Percentiles rank a stretch among this genome's conserved stretches.
phyloP scores from a whole-genome alignment of 1,140 invertebrate species.

The Dinoponera quadriceps region DNA sequence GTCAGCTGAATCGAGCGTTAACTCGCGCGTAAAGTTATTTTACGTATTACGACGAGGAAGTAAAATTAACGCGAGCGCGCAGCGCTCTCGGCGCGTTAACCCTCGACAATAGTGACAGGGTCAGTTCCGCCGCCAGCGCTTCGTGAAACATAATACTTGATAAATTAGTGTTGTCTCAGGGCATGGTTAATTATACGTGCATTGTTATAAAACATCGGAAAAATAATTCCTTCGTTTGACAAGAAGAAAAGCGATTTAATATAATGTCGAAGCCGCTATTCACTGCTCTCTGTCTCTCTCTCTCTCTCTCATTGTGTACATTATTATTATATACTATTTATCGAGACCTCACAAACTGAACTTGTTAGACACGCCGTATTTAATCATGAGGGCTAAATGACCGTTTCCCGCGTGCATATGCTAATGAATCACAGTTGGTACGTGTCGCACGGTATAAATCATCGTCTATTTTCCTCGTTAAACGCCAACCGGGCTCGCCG shows the following conservation, averaged over 20 bases:
- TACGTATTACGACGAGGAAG: conserved; percentile 1
- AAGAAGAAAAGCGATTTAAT: not conserved
- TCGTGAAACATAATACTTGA: not conserved
- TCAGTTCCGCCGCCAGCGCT: not conserved
- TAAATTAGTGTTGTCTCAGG: too few species aligned
- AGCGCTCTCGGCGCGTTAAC: not conserved
- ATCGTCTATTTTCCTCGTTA: conserved; percentile 35
- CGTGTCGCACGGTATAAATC: not conserved
- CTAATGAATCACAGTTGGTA: conserved; percentile 3
- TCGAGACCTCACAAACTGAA: not conserved
- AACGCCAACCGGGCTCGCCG: not conserved
- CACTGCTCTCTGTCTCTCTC: not conserved
- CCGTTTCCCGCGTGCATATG: not conserved
- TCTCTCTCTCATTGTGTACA: not conserved
- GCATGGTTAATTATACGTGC: too few species aligned
- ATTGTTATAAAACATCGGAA: not conserved
- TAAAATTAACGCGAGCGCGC: conserved; percentile 7
- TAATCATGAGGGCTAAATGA: not conserved
- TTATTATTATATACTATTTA: not conserved
- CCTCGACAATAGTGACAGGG: not conserved
- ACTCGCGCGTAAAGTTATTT: conserved; percentile 12
- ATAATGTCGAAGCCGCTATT: not conserved
- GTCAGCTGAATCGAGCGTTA: conserved; percentile 10
- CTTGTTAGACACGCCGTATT: not conserved
- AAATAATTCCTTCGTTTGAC: not conserved